A percentile compares a stretch with the other conserved stretches of the same genome.
phyloP scores from a whole-genome alignment of 1,140 invertebrate species.

The Copidosoma floridanum region DNA sequence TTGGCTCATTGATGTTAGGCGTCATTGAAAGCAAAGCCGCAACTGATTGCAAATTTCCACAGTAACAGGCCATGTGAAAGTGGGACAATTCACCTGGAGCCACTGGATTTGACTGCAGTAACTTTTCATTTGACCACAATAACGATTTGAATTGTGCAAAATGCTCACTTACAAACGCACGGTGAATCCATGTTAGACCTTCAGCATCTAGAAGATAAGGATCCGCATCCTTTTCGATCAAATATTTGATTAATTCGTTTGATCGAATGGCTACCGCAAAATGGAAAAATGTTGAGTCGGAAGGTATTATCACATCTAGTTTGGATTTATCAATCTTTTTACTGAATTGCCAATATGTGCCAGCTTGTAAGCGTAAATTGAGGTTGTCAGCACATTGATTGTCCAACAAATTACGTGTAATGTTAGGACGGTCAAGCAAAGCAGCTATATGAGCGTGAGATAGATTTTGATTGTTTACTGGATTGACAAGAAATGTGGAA shows the following conservation, averaged over 20 bases:
- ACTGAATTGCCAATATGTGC: neutral
- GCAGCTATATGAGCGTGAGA: neutral
- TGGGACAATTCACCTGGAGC: neutral
- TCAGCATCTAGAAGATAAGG: neutral
- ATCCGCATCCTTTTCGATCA: neutral
- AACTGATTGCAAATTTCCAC: too few species aligned
- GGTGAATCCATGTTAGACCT: neutral
- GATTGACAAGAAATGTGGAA: neutral
- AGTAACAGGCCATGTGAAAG: neutral
- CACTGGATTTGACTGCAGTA: neutral
- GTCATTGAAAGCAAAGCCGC: too few species aligned
- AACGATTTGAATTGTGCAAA: too few species aligned
- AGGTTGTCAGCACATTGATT: neutral
- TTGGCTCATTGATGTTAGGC: too few species aligned
- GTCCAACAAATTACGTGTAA: neutral
- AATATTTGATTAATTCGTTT: neutral
- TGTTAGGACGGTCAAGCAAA: neutral
- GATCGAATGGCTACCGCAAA: neutral
- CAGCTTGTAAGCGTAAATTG: neutral
- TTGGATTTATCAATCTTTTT: too few species aligned
- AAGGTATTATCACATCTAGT: too few species aligned
- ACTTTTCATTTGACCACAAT: too few species aligned
- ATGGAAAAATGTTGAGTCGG: neutral
- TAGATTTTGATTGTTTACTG: neutral
- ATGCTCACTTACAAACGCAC: neutral